Evolutionary conservation across 2,797 vertebrate genomes (phyloP).

Genomic region (Luscinia luscinia): DNA sequence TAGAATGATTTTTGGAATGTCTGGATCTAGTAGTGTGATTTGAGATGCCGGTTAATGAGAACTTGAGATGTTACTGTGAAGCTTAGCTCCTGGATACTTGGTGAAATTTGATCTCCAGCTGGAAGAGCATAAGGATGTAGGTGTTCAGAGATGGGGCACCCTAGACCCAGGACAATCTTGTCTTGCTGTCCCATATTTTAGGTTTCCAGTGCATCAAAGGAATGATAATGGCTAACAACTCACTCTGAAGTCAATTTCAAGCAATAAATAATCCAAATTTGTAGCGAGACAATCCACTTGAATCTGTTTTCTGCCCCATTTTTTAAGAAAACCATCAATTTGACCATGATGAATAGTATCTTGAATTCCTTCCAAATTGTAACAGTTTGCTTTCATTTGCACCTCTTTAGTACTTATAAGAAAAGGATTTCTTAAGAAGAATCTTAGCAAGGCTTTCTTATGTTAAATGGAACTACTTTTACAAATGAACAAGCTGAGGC

Average conservation of each 20-base stretch:
- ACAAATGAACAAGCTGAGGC: not conserved
- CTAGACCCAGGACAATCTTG: not conserved
- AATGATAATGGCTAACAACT: not conserved
- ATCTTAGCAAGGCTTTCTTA: not conserved
- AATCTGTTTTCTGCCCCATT: not conserved
- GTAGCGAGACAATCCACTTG: not conserved
- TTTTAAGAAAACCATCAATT: not conserved
- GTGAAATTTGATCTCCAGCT: not conserved
- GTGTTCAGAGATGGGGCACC: not conserved
- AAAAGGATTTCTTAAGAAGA: not conserved
- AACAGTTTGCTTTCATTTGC: not conserved
- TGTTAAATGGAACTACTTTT: not conserved
- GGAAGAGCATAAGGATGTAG: not conserved
- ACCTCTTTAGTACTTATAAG: not conserved
- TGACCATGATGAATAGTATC: not conserved
- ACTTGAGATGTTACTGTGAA: not conserved
- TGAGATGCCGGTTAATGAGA: not conserved
- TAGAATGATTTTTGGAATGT: not conserved
- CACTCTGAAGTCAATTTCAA: not conserved
- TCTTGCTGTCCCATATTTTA: not conserved
- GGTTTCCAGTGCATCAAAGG: not conserved
- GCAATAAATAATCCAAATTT: not conserved
- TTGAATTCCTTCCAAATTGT: not conserved
- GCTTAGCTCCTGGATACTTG: not conserved
- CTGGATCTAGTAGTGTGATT: not conserved